Base-by-base conservation (phyloP, 1,140 invertebrate species). In the Leptinotarsa texana region DNA sequence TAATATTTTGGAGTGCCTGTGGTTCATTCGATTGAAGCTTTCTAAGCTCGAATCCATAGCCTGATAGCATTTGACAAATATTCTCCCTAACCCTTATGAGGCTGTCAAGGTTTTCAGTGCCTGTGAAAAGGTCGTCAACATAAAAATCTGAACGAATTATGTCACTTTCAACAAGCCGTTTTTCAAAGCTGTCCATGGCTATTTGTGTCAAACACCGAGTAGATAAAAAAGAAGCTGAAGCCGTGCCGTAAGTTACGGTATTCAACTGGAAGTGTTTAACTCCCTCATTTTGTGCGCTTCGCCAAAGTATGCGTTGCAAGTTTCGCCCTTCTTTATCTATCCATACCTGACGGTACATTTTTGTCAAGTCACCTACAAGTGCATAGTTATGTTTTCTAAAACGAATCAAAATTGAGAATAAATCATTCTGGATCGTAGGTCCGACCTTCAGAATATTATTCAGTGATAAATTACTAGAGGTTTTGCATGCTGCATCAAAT, bases 111-210 rank as follows among this genome's bases (percentile, higher is more conserved):
- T 78, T 80, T 3, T 82, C 33, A 1, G 76, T 77, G 4, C 87
- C 86, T 21, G 81, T 81, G n/a, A 86, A 49, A 3, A 86, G 66
- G 79, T 88, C 86, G 75, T 89, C 87, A 18, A 86, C 84, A 73
- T 86, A 87, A 21, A 86, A 80, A 75, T 84, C 81, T 24, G 85
- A 83, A 17, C 73, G 76, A 66, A 79, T 69, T 18, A 85, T 76
- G 2, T 83, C 75, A 72, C 77, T 62, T 11, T 78, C 82, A 1
- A 57, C 17, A 5, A 83, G 21, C 72, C 68, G 82, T 4, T 42
- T 63, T 1, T 68, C 5, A 17, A 5, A 17, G 57, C 76, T 61
- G 49, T 83, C 79, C 18, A 42, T 33, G 47, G 78, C 78, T 21
- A 81, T 13, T 65, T 81, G 69, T 17, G 77, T 48, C 66, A 84